Evolutionary conservation across 2,113 vertebrate species (phyloP), one percentile per base, ranked within the genome.

Genomic region (Suncus etruscus): DNA sequence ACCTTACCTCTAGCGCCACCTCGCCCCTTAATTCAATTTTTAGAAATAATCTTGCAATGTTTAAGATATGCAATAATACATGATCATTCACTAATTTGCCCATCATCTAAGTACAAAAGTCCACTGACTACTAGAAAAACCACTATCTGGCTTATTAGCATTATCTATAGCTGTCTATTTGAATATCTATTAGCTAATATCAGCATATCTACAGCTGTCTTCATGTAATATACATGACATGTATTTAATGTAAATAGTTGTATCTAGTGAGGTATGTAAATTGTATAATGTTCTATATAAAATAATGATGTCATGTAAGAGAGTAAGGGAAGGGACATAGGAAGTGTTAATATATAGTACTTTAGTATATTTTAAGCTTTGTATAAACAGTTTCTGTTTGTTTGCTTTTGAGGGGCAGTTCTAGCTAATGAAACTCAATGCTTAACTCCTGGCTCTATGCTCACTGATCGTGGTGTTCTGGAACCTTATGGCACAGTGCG

Each of bases 311-410:
- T 45, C 14, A 32, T 20, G 16, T 10, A 39, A 73, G 45, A 73
- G 14, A 39, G 39, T 12, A 70, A 65, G 70, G 50, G 11, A 70
- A 65, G 70, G 50, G 32, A 39, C 29, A 54, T 74, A 47, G 66
- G 48, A 75, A 58, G 24, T 81, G 10, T 89, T 68, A 80, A 72
- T 78, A 75, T 15, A 22, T 5, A 39, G 20, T 76, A 66, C 83
- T 80, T 72, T 83, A 54, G 11, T 12, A 66, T 51, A 61, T 82
- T 76, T 84, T 74, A 79, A 69, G 25, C 15, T 80, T 90, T 88
- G 65, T 12, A 11, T 66, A 78, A 61, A 16, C 4, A 16, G 18
- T 61, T 61, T 61, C 4, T 61, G 39, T 39, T 39, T 39, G 39
- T 61, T 61, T 8, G 16, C 22, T 61, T 61, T 61, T 22, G 51